Percentiles rank a stretch among this genome's conserved stretches.
phyloP scores from a whole-genome alignment of 2,888 invertebrate genomes.

The Ennomos erosarius region DNA sequence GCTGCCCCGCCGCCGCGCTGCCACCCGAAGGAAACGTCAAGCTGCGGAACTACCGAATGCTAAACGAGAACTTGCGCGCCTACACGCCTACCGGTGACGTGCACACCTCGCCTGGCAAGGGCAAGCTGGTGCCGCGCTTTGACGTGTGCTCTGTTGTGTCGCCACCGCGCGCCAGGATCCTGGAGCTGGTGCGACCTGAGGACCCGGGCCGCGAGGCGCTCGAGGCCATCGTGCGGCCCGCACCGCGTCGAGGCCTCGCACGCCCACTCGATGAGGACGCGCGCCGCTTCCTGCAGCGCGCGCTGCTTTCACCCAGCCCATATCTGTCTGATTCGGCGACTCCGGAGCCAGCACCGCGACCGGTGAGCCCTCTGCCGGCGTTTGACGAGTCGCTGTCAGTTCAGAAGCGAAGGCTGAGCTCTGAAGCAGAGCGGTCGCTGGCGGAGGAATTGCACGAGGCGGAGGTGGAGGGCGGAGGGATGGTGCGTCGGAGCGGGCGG shows the following conservation, averaged over 20 bases:
- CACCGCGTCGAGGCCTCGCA: slow-evolving; percentile 67
- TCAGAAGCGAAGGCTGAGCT: slow-evolving; percentile 34
- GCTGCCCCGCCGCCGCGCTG: slow-evolving; percentile 57
- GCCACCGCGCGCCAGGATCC: slow-evolving; percentile 70
- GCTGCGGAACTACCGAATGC: slow-evolving; percentile 67
- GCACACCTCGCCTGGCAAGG: slow-evolving; percentile 66
- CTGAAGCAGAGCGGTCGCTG: slow-evolving; percentile 58
- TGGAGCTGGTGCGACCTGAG: slow-evolving; percentile 72
- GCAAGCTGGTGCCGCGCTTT: slow-evolving; percentile 69
- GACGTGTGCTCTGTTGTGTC: slow-evolving; percentile 66
- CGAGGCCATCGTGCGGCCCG: slow-evolving; percentile 75
- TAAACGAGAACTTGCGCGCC: slow-evolving; percentile 68
- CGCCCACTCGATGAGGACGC: slow-evolving; percentile 76
- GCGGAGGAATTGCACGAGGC: slow-evolving; percentile 77
- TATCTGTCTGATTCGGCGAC: slow-evolving; percentile 52
- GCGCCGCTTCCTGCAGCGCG: slow-evolving; percentile 70
- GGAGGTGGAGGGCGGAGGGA: slow-evolving; percentile 60
- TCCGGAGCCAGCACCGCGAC: slow-evolving; percentile 49
- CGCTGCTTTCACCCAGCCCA: slow-evolving; percentile 67
- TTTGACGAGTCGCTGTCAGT: neutral
- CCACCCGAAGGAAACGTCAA: slow-evolving; percentile 74
- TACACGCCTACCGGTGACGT: slow-evolving; percentile 74
- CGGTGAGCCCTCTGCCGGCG: slow-evolving; percentile 5
- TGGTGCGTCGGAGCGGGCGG: slow-evolving; percentile 53
- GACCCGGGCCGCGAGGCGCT: slow-evolving; percentile 73